phyloP scores from a whole-genome alignment of 2,888 invertebrate species.

The Nudaria mundana region DNA sequence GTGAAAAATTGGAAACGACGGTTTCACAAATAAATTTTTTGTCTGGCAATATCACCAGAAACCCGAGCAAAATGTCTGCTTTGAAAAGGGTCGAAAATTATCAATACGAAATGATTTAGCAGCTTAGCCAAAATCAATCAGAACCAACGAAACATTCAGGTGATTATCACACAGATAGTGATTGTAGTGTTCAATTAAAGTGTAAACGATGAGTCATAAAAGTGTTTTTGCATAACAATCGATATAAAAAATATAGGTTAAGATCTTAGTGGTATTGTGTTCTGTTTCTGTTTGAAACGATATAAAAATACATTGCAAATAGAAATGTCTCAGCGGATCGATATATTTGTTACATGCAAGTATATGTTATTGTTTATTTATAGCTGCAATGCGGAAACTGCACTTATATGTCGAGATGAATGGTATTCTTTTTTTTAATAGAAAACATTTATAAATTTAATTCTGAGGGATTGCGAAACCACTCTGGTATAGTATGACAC shows the following conservation, averaged over 20 bases:
- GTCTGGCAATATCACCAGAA: constrained; percentile 42
- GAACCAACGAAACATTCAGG: constrained; percentile 57
- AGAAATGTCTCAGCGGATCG: constrained; percentile 52
- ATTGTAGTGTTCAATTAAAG: constrained; percentile 42
- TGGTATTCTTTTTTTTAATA: constrained; percentile 63
- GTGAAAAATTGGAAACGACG: no score
- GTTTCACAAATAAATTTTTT: constrained; percentile 13
- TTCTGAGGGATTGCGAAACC: constrained; percentile 70
- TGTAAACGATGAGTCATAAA: constrained; percentile 57
- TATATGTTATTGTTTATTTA: constrained; percentile 72
- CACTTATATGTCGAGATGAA: constrained; percentile 71
- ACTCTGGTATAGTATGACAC: constrained; percentile 66
- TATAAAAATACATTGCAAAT: constrained; percentile 59
- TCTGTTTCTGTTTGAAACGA: constrained; percentile 58
- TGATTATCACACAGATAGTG: constrained; percentile 51
- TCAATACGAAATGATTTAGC: constrained; percentile 58
- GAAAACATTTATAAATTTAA: constrained; percentile 64
- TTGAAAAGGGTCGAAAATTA: constrained; percentile 62
- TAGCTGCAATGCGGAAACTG: constrained; percentile 71
- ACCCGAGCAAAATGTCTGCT: constrained; percentile 75
- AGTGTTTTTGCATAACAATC: constrained; percentile 80
- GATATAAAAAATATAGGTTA: constrained; percentile 79
- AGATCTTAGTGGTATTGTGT: constrained; percentile 71
- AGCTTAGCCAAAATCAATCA: constrained; percentile 47
- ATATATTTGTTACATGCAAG: constrained; percentile 54